Evolutionary conservation across 2,797 vertebrate species (phyloP).

Genomic region (Malurus splendens): DNA sequence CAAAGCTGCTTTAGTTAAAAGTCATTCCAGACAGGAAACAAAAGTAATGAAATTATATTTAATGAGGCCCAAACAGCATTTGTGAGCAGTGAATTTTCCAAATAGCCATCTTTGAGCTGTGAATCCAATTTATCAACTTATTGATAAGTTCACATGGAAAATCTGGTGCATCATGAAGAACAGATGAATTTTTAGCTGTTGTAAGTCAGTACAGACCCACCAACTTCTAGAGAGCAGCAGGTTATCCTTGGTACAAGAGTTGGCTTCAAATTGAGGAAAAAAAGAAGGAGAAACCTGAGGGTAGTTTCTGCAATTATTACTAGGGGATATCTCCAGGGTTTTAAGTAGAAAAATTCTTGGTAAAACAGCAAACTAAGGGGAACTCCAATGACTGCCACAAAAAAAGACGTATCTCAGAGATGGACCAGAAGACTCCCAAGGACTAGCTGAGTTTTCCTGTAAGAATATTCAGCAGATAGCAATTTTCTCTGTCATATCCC

Average conservation of each 20-base stretch:
- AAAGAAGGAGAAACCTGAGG: background rate
- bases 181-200: background rate
- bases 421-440: background rate
- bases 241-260: background rate
- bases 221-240: background rate
- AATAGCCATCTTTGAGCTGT: background rate
- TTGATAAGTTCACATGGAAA: background rate
- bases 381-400: background rate
- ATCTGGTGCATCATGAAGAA: background rate
- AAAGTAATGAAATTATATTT: background rate
- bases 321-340: background rate
- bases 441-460: background rate
- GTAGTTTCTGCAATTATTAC: background rate
- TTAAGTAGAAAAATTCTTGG: background rate
- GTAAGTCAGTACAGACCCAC: background rate
- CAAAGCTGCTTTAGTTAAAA: background rate
- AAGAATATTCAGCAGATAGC: background rate
- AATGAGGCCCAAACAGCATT: background rate
- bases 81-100: background rate
- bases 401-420: background rate
- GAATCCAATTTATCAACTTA: background rate
- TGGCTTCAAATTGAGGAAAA: background rate
- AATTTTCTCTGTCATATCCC: background rate
- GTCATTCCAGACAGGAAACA: background rate
- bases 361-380: background rate